A percentile compares a stretch with the other conserved stretches of the same genome.
These are phyloP conservation scores for Iphiclides podalirius DNA, from an alignment of 2,888 invertebrate species.

Conservation along the genomic window DNA sequence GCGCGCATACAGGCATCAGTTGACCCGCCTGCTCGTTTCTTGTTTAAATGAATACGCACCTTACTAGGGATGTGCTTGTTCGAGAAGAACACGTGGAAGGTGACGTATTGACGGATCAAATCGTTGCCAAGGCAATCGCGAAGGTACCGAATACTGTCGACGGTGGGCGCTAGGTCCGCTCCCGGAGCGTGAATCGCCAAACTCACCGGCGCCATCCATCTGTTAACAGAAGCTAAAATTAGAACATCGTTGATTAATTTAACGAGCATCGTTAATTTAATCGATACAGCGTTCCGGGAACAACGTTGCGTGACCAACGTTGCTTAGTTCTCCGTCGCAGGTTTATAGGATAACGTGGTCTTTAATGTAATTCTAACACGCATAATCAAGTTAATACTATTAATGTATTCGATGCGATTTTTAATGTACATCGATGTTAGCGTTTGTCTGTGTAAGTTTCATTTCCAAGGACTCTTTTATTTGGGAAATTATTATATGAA, in stretches of 20 bases:
- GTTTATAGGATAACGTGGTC: constrained; percentile 20
- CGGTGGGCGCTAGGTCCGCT: constrained; percentile 86
- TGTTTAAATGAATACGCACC: constrained; percentile 40
- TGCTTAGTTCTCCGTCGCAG: constrained; percentile 6
- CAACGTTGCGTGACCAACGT: constrained; percentile 14
- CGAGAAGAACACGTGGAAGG: constrained; percentile 94
- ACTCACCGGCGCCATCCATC: constrained; percentile 93
- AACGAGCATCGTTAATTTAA: constrained; percentile 9
- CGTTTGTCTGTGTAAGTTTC: neutral
- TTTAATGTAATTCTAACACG: constrained; percentile 18
- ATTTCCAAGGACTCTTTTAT: no score
- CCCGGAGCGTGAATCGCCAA: constrained; percentile 94
- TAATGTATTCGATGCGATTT: neutral
- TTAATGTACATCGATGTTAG: neutral
- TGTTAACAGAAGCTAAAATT: constrained; percentile 36
- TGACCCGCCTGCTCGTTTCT: no score
- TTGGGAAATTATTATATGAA: no score
- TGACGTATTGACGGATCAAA: constrained; percentile 87
- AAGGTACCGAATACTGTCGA: constrained; percentile 89
- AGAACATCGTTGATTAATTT: constrained; percentile 2
- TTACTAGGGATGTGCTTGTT: constrained; percentile 88
- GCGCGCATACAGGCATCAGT: no score
- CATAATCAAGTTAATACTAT: constrained; percentile 10
- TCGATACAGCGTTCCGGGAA: constrained; percentile 10
- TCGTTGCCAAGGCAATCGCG: constrained; percentile 86